Percentiles rank a stretch among this genome's conserved stretches.
These are phyloP conservation scores for Stylophora pistillata DNA, from an alignment of 64 coral and sea anemone genomes.

Conservation along the genomic window DNA sequence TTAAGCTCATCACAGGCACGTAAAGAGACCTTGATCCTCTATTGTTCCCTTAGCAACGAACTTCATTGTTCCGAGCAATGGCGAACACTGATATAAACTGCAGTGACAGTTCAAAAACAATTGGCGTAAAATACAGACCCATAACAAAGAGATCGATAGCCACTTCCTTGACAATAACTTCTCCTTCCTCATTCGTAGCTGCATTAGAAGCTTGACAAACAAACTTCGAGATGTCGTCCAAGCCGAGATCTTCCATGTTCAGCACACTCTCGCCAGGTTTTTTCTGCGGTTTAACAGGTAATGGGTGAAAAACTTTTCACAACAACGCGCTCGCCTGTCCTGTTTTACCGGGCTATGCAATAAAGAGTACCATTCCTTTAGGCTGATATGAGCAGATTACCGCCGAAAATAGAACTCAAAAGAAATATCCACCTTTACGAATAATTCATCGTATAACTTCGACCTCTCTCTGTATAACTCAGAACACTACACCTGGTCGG, in stretches of 20 bases:
- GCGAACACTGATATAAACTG: too few species aligned
- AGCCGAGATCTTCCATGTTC: neutral
- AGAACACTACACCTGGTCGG: too few species aligned
- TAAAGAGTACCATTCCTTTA: neutral
- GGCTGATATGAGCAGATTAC: too few species aligned
- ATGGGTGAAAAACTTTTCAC: neutral
- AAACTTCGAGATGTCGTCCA: neutral
- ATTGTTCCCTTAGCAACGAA: too few species aligned
- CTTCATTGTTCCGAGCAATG: too few species aligned
- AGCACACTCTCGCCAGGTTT: neutral
- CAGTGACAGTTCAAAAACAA: too few species aligned
- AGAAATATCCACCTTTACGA: too few species aligned
- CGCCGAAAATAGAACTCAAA: too few species aligned
- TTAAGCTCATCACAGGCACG: too few species aligned
- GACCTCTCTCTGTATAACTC: too few species aligned
- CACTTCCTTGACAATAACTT: neutral
- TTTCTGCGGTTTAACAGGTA: neutral
- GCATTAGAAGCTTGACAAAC: neutral
- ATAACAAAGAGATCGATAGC: neutral
- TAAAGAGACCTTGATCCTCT: too few species aligned
- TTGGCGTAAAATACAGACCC: neutral
- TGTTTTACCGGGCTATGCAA: neutral
- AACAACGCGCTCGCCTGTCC: neutral
- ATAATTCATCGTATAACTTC: too few species aligned
- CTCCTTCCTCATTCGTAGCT: neutral